These are phyloP conservation scores for Bellardia pandia DNA, from an alignment of 2,888 invertebrate genomes.

Conservation along the genomic window DNA sequence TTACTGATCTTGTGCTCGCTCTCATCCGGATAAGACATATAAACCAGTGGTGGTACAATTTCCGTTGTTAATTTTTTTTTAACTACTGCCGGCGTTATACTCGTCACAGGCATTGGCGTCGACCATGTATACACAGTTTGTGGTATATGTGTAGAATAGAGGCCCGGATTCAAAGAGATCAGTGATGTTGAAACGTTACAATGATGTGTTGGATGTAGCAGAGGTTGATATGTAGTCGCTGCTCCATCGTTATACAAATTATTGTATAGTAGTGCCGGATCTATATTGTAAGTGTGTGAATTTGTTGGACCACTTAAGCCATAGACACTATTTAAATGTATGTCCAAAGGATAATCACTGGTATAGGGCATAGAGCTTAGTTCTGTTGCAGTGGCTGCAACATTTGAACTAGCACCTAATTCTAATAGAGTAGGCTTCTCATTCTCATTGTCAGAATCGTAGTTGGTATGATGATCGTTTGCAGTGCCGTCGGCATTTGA, in stretches of 20 bases:
- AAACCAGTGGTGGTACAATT: constrained; percentile 80
- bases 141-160: constrained; percentile 77
- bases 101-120: constrained; percentile 66
- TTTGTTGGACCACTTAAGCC: constrained; percentile 38
- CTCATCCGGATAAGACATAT: constrained; percentile 76
- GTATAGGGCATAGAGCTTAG: constrained; percentile 74
- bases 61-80: constrained; percentile 70
- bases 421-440: constrained; percentile 80
- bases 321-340: constrained; percentile 66
- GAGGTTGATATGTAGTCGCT: constrained; percentile 32
- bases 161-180: constrained; percentile 55
- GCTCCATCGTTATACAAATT: constrained; percentile 69
- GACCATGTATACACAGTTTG: constrained; percentile 81
- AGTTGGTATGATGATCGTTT: constrained; percentile 25
- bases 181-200: constrained; percentile 12
- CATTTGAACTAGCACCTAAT: constrained; percentile 75
- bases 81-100: constrained; percentile 28
- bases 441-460: constrained; percentile 76
- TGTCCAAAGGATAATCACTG: constrained; percentile 69
- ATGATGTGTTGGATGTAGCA: constrained; percentile 16
- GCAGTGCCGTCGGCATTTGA: constrained; percentile 48
- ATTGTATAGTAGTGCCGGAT: constrained; percentile 59
- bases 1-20: constrained; percentile 79
- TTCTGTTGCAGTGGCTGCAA: constrained; percentile 70
- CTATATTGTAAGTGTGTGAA: constrained; percentile 29